Conservation (phyloP, 2,113 vertebrate genomes). For the Tychaedon coryphoeus region DNA sequence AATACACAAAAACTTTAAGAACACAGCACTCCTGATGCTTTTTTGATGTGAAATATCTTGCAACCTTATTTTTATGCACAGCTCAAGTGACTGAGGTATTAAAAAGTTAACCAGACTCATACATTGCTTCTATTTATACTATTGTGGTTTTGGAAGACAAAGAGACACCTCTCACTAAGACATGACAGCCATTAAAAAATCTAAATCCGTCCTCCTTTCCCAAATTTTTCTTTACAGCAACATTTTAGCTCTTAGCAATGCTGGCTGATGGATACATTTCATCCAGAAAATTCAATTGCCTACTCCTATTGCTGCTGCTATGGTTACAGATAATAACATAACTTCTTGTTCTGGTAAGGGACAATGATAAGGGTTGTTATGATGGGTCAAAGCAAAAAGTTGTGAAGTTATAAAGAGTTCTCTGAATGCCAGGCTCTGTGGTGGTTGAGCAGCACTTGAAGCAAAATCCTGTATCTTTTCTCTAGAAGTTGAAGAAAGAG, state of each 20-base stretch:
- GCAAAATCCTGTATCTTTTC: not conserved
- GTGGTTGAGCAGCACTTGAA: not conserved
- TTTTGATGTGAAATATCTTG: not conserved
- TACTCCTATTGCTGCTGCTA: not conserved
- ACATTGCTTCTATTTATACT: not conserved
- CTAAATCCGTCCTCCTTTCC: not conserved
- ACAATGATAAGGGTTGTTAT: not conserved
- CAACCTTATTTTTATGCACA: not conserved
- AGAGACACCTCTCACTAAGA: not conserved
- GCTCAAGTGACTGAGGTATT: not conserved
- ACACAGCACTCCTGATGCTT: fast-evolving
- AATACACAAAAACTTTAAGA: not conserved
- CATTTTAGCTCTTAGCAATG: not conserved
- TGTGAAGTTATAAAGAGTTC: not conserved
- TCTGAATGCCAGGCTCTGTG: not conserved
- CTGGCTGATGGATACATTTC: not conserved
- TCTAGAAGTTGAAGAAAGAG: not conserved
- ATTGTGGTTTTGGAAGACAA: not conserved
- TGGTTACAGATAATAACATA: not conserved
- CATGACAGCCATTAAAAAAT: not conserved
- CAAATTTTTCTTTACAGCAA: not conserved
- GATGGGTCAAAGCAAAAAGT: not conserved
- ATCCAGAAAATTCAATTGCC: not conserved
- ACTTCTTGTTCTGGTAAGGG: not conserved
- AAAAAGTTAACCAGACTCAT: not conserved